Base-by-base conservation (phyloP, 2,797 vertebrate genomes). In the Diglossa cyanea region DNA sequence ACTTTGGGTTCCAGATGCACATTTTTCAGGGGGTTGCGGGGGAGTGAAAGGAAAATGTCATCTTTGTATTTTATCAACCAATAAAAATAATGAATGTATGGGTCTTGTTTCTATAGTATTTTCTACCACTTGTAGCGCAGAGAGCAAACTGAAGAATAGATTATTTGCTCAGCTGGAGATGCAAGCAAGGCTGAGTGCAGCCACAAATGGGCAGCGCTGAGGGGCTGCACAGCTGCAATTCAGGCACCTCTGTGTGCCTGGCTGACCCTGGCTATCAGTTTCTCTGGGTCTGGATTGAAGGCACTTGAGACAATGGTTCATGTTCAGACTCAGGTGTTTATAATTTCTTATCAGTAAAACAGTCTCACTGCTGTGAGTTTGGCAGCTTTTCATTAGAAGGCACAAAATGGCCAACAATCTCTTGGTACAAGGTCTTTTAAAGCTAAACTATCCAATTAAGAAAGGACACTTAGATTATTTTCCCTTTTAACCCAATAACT, bases 21-120 rank as follows among this genome's bases (percentile, higher is more conserved):
- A 15, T 51, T 73, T 76, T 70, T 35, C 35, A 1, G 3, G 11
- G 1, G 3, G 10, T 1, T 3, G 6, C 2, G 1, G 3, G 1
- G 6, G 2, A 7, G 2, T 21, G 2, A 13, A 79, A 89, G 21
- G 42, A 71, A 91, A 87, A 51, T 10, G 15, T n/a, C 10, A 7
- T 24, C 9, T 71, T 55, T 48, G 5, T 84, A n/a, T 70, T 87
- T 90, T 88, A 62, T 70, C 30, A 66, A 20, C 14, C 31, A 63
- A n/a, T 30, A 42, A 47, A 88, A 75, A 39, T 40, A 86, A n/a
- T 2, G 5, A 55, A 33, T 28, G 4, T 9, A 7, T 40, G 8
- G 5, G 17, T 50, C 47, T 58, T 90, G 24, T 80, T 77, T 68
- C 17, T 57, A 2, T 14, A 14, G 50, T 39, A 37, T 75, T 74